phyloP scores from a whole-genome alignment of 2,888 invertebrate species.

The Hemaris fuciformis region DNA sequence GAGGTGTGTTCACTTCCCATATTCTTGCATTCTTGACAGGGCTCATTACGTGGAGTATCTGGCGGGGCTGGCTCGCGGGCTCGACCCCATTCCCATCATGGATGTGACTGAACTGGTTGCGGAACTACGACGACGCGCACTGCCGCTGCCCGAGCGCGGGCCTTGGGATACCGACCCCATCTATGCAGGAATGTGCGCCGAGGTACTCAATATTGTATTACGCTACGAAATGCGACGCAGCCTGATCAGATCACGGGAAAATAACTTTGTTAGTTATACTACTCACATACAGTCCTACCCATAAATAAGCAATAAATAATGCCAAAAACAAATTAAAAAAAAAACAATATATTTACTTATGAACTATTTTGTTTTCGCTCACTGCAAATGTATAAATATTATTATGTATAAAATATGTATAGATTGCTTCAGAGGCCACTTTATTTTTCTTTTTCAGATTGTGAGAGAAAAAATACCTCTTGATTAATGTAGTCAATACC shows the following conservation, averaged over 20 bases:
- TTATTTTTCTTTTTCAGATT: constrained; percentile 80
- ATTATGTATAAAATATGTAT: no score
- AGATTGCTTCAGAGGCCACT: no score
- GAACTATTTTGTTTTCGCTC: no score
- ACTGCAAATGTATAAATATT: no score
- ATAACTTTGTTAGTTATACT: not conserved
- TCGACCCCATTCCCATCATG: constrained; percentile 95
- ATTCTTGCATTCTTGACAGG: constrained; percentile 80
- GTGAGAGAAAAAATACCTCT: constrained; percentile 87
- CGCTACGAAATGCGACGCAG: constrained; percentile 4
- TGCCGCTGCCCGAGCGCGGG: constrained; percentile 90
- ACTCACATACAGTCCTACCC: no score
- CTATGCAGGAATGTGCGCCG: constrained; percentile 91
- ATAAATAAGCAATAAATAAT: no score
- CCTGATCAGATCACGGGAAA: constrained; percentile 5
- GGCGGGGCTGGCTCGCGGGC: constrained; percentile 91
- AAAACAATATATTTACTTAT: no score
- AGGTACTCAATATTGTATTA: constrained; percentile 81
- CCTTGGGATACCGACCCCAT: constrained; percentile 92
- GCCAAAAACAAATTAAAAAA: not conserved
- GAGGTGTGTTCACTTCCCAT: constrained; percentile 79
- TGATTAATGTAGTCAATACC: constrained; percentile 62
- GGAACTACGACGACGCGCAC: constrained; percentile 92
- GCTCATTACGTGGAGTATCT: constrained; percentile 97
- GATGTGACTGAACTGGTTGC: constrained; percentile 93